Base-by-base conservation (phyloP, 2,888 invertebrate genomes). In the Synanthedon formicaeformis region DNA sequence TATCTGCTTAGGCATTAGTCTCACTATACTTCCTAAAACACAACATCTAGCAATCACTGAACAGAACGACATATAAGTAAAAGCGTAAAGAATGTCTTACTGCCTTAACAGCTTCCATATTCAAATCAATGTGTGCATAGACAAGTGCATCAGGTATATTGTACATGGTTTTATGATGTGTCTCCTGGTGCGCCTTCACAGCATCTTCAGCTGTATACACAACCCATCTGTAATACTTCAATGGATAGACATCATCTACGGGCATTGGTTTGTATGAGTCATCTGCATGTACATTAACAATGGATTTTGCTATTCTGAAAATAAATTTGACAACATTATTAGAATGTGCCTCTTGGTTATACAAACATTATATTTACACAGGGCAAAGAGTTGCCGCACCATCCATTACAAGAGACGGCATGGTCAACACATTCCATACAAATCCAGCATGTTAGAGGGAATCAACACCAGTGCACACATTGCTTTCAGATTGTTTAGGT, bases 91-190 rank as follows among this genome's bases (percentile, higher is more conserved):
- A 10, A 34, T 34, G 34, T 34, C 34, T 34, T 34, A 34, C 92
- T 85, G 91, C 90, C 71, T 92, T 93, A 57, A 88, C 90, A 52
- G 91, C 92, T 59, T 88, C 88, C 93, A 97, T 93, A 71, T 97
- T 93, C 3, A 97, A 75, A 72, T 97, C 96, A 54, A 97, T 85
- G 41, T 89, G 80, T 3, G 93, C 91, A 59, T 88, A 89, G 0
- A 97, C 74, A 12, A 90, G 79, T 0, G 94, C 92, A 72, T 93
- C 88, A 0, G 95, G 94, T 41, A 88, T 79, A 77, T 97, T 94
- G 65, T 91, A 93, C 84, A 96, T 92, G 1, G 93, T 90, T 0
- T 96, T 94, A 72, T 95, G 93, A 73, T 96, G 94, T 0, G 92
- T 91, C 76, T 97, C 95, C 51, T 93, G 89, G 65, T 96, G 94